Evolutionary conservation across 30 jellyfish, hydroid and myxozoan genomes (phyloP).

Genomic region (Aurelia coerulea): DNA sequence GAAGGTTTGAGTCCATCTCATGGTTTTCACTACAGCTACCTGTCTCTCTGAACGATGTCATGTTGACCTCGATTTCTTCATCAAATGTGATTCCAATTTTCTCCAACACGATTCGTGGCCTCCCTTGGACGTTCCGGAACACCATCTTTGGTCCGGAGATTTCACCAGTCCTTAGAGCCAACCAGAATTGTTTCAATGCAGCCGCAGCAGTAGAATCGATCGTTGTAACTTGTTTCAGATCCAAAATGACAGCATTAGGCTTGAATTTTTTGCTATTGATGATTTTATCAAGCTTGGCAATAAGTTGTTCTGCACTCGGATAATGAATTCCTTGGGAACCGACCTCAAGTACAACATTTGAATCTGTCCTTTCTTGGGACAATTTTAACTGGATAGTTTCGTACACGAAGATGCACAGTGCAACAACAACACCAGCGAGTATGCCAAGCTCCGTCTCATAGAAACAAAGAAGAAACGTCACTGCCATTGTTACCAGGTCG

Average conservation of each 20-base stretch:
- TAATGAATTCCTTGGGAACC: slow-evolving; percentile 43
- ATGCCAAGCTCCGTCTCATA: slow-evolving; percentile 80
- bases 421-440: slow-evolving; percentile 71
- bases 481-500: slow-evolving; percentile 57
- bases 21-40: no score
- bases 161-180: slow-evolving; percentile 19
- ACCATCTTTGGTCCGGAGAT: slow-evolving; percentile 41
- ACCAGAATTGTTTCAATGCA: slow-evolving; percentile 56
- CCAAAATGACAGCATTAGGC: slow-evolving; percentile 43
- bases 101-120: slow-evolving; percentile 9
- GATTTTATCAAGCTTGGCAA: slow-evolving; percentile 51
- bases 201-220: slow-evolving; percentile 68
- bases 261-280: slow-evolving; percentile 24
- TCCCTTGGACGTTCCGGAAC: slow-evolving; percentile 30
- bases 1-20: no score
- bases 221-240: slow-evolving; percentile 33
- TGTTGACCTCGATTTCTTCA: slow-evolving; percentile 16
- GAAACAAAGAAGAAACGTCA: slow-evolving; percentile 62
- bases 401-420: slow-evolving; percentile 41
- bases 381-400: slow-evolving; percentile 45
- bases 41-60: no score
- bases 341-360: slow-evolving; percentile 10
- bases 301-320: slow-evolving; percentile 65
- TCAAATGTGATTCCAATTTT: slow-evolving; percentile 17
- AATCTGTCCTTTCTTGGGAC: slow-evolving; percentile 15